Evolutionary conservation across 64 coral and sea anemone species (phyloP), one percentile per base, ranked within the genome.

Genomic region (Acropora yongei): DNA sequence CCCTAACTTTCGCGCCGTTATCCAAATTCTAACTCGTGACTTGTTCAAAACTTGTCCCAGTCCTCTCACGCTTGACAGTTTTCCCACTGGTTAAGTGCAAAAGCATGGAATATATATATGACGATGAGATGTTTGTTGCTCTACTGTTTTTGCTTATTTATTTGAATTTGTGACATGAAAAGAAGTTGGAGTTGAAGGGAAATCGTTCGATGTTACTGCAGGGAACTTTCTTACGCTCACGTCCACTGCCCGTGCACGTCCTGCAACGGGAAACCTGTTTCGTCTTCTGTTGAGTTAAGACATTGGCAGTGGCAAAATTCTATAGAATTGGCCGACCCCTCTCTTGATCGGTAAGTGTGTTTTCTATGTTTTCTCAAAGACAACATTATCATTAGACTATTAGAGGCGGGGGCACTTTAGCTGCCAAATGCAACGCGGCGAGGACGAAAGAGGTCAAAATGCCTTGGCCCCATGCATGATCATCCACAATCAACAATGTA

Each of bases 121-220:
- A 55, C 6, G 51, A 55, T 55, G 51, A 55, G 47, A 17, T 42
- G 43, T 47, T 45, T 16, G 77, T 16, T 61, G 40, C 40, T 40
- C 6, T 40, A 85, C 19, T n/a, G 40, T 85, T 20, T 55, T 55
- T 55, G 51, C 51, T 55, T 55, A 55, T 55, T 55, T 10, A 55
- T 55, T 55, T 55, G 6, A 55, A 55, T 55, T 55, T 55, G 51
- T 55, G 51, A 55, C 51, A 55, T 55, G 60, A 88, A 88, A 13
- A 88, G 72, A 88, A 49, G 5, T 18, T 88, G 86, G 86, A 42
- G 47, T 74, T 3, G 86, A 5, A 88, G 72, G 41, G 68, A 88
- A 47, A 39, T 88, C 3, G 48, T 88, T 68, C 69, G 72, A 7
- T 88, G 86, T 49, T 43, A 50, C 44, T 88, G 86, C 45, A 16